A percentile compares a stretch with the other conserved stretches of the same genome.
Conservation (phyloP, 2,888 invertebrate species). For the Dione vanillae region DNA sequence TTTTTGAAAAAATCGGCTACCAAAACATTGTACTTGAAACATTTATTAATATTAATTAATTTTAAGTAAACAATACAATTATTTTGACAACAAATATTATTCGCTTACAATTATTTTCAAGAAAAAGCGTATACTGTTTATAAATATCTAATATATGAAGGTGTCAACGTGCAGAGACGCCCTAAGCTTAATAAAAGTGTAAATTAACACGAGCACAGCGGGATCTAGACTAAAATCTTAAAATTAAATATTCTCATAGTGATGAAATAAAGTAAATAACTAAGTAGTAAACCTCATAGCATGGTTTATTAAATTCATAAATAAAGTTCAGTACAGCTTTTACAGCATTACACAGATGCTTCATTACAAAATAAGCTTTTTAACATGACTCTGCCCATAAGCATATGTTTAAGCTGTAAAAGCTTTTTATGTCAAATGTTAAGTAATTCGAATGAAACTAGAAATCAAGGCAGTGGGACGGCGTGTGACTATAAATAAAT, state of each 20-base stretch:
- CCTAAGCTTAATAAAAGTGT: constrained; percentile 44
- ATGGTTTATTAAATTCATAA: constrained; percentile 5
- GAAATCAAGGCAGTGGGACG: no score
- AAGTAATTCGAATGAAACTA: no score
- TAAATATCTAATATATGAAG: constrained; percentile 33
- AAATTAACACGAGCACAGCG: constrained; percentile 41
- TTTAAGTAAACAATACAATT: neutral
- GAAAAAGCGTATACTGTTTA: neutral
- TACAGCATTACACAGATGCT: neutral
- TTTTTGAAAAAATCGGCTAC: no score
- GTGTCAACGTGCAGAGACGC: constrained; percentile 18
- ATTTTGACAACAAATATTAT: neutral
- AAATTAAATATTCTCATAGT: constrained; percentile 41
- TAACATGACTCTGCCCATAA: neutral
- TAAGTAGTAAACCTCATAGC: neutral
- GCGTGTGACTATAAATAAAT: no score
- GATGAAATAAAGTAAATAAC: neutral
- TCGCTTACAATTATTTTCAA: neutral
- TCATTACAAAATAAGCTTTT: neutral
- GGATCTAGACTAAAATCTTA: constrained; percentile 37
- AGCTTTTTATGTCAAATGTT: no score
- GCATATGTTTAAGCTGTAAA: no score
- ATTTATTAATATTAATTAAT: no score
- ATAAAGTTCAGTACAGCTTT: neutral
- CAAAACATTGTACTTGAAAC: no score